Evolutionary conservation across 2,113 vertebrate genomes (phyloP).

Genomic region (Engraulis encrasicolus): DNA sequence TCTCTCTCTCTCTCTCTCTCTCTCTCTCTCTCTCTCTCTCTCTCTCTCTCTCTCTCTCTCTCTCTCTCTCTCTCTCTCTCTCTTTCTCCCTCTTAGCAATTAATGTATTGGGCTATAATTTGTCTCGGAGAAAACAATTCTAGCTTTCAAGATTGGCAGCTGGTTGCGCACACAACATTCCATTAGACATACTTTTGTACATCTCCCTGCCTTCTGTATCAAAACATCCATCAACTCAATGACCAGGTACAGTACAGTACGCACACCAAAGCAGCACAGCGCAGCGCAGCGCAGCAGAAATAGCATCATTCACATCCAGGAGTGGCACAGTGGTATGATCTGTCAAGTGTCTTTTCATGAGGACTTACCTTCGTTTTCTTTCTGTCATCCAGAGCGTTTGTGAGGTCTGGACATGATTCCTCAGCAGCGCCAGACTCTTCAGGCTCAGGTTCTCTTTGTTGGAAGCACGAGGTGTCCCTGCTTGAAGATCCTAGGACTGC

Average conservation of each 20-base stretch:
- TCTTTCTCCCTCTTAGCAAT: neutral
- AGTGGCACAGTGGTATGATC: neutral
- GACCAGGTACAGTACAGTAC: too few relatives aligned
- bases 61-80: too few relatives aligned
- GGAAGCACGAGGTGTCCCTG: neutral
- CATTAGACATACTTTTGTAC: neutral
- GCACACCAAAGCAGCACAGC: too few relatives aligned
- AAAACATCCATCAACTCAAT: constrained; percentile 12
- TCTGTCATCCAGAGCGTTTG: neutral
- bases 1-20: too few relatives aligned
- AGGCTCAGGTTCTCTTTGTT: neutral
- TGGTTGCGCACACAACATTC: neutral
- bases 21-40: too few relatives aligned
- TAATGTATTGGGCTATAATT: neutral
- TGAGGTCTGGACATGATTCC: neutral
- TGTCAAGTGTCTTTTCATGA: neutral
- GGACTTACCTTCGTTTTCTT: constrained; percentile 13
- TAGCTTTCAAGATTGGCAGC: neutral
- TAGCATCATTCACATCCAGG: neutral
- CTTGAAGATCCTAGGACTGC: neutral
- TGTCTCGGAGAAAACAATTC: neutral
- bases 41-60: too few relatives aligned
- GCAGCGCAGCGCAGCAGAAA: neutral
- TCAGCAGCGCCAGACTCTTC: neutral
- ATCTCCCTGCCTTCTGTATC: neutral